phyloP scores from a whole-genome alignment of 2,797 vertebrate species.

The Paratrypauchen microcephalus region DNA sequence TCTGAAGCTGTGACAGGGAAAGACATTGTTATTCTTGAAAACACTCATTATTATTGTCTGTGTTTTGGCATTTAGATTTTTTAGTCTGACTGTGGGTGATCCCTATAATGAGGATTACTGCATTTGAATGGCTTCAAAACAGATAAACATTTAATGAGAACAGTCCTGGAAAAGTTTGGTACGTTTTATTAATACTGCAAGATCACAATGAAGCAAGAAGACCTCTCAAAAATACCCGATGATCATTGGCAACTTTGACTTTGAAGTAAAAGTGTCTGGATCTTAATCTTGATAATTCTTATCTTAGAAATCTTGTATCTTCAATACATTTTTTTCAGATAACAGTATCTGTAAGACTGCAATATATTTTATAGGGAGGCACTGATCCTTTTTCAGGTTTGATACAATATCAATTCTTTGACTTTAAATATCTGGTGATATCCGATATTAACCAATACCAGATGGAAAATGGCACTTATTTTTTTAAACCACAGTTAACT shows the following conservation, averaged over 20 bases:
- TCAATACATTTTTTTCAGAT: no score
- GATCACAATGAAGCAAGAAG: background rate
- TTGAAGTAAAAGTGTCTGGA: background rate
- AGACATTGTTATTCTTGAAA: constrained; percentile 19
- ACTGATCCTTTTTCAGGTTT: no score
- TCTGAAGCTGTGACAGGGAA: constrained; percentile 28
- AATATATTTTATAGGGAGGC: no score
- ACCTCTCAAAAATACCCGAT: background rate
- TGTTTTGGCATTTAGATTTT: constrained; percentile 8
- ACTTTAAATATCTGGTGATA: no score
- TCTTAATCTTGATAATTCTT: background rate
- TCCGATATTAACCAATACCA: no score
- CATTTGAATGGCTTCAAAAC: constrained; percentile 4
- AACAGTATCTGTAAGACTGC: no score
- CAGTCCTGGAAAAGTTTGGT: background rate
- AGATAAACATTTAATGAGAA: constrained; percentile 7
- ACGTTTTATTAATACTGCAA: background rate
- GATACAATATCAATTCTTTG: no score
- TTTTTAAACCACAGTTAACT: no score
- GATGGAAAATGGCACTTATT: no score
- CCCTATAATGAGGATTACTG: constrained; percentile 6
- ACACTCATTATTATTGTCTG: constrained; percentile 23
- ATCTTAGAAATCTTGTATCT: no score
- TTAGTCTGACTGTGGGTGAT: constrained; percentile 1
- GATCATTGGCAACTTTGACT: no score